Conservation (phyloP, 2,797 vertebrate species). For the Arnoldichthys spilopterus region DNA sequence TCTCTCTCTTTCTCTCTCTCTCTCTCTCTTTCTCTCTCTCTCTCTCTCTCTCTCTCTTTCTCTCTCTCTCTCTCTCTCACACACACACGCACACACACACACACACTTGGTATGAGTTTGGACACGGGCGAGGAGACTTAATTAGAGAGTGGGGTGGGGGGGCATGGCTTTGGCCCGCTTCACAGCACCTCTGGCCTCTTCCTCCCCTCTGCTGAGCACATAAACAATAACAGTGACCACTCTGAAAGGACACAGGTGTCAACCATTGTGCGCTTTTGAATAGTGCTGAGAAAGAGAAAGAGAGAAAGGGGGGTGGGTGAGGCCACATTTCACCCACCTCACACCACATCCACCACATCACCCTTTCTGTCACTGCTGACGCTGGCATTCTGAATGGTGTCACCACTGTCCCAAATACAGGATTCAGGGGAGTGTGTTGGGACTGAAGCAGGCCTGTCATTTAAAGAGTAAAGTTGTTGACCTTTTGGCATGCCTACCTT, state of each 20-base stretch:
- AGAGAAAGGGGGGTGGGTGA: not conserved
- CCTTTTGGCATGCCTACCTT: not conserved
- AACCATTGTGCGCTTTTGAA: conserved; percentile 80
- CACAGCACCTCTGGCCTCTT: conserved; percentile 63
- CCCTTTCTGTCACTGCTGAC: not conserved
- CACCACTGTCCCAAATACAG: not conserved
- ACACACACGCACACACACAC: no score
- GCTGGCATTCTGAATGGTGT: conserved; percentile 5
- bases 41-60: no score
- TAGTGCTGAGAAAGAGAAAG: conserved; percentile 52
- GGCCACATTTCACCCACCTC: conserved; percentile 1
- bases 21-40: no score
- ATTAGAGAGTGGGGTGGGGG: conserved; percentile 61
- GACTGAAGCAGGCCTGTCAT: not conserved
- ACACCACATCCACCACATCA: conserved; percentile 5
- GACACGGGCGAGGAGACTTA: conserved; percentile 63
- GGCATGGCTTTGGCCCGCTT: conserved; percentile 66
- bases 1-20: no score
- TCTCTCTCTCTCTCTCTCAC: no score
- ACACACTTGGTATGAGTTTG: conserved; percentile 62
- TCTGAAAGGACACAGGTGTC: conserved; percentile 85
- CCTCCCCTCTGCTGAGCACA: conserved; percentile 67
- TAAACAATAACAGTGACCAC: conserved; percentile 80
- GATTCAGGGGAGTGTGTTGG: not conserved
- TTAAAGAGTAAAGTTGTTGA: not conserved